Evolutionary conservation across 2,888 invertebrate genomes (phyloP).

Genomic region (Phrixothrix hirtus): DNA sequence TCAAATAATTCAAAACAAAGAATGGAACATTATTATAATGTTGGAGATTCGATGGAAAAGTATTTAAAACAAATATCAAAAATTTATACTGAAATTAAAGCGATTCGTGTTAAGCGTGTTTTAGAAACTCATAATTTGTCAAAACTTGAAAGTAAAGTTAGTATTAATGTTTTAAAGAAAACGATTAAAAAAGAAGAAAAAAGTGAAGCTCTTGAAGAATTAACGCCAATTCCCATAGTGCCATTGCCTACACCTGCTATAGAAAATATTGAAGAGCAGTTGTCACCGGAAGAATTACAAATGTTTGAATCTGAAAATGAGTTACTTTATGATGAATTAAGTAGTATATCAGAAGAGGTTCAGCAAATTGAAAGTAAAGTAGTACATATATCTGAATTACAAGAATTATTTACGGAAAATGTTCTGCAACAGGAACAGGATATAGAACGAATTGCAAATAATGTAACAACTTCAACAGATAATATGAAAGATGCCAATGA

Average conservation of each 20-base stretch:
- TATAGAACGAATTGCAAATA: constrained; percentile 86
- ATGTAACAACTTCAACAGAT: constrained; percentile 90
- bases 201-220: not conserved
- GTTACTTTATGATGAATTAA: constrained; percentile 82
- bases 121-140: constrained; percentile 82
- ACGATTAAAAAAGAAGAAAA: not conserved
- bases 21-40: constrained; percentile 75
- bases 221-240: constrained; percentile 6
- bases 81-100: constrained; percentile 86
- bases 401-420: constrained; percentile 96
- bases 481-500: constrained; percentile 97
- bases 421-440: constrained; percentile 92
- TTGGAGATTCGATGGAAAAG: constrained; percentile 73
- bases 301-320: constrained; percentile 92
- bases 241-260: constrained; percentile 50
- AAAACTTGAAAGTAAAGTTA: constrained; percentile 63
- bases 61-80: constrained; percentile 86
- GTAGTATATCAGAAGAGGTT: constrained; percentile 88
- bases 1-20: constrained; percentile 67
- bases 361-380: constrained; percentile 90
- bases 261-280: constrained; percentile 64
- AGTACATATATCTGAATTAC: constrained; percentile 91
- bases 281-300: constrained; percentile 87
- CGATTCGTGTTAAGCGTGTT: constrained; percentile 82
- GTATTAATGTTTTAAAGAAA: constrained; percentile 11